Evolutionary conservation across 1,140 invertebrate species (phyloP).

Genomic region (Apis laboriosa): DNA sequence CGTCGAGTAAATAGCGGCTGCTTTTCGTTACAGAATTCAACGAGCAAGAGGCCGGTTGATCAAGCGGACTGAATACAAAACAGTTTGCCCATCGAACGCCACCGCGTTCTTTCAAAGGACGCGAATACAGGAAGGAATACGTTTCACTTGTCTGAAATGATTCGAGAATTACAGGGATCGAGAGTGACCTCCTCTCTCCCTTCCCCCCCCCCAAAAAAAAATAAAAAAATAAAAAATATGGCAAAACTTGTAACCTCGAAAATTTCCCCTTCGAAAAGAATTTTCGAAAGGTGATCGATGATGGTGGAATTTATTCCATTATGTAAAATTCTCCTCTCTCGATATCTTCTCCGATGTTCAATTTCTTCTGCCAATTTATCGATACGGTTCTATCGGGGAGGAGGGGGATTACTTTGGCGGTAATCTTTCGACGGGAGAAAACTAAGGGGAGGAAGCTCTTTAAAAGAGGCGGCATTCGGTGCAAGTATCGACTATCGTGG

Average conservation of each 20-base stretch:
- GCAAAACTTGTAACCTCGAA: background rate
- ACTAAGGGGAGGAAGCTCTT: background rate
- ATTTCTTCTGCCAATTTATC: background rate
- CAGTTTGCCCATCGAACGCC: background rate
- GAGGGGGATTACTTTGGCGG: background rate
- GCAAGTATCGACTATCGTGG: constrained; percentile 4
- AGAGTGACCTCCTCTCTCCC: no score
- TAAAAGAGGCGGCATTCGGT: background rate
- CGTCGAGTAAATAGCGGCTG: constrained; percentile 33
- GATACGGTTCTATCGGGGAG: background rate
- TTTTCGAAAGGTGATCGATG: no score
- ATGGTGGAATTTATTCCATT: background rate
- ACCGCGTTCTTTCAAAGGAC: background rate
- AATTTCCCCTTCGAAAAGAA: no score
- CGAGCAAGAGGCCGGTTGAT: background rate
- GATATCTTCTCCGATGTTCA: background rate
- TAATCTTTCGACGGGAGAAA: background rate
- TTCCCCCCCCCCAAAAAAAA: no score
- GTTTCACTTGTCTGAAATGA: background rate
- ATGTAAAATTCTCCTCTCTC: no score
- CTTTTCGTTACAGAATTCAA: constrained; percentile 35
- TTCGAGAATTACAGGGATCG: background rate
- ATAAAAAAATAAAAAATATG: background rate
- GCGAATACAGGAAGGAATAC: no score
- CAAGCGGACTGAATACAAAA: constrained; percentile 30